Conservation (phyloP, 2,797 vertebrate genomes). For the Perodicticus potto region DNA sequence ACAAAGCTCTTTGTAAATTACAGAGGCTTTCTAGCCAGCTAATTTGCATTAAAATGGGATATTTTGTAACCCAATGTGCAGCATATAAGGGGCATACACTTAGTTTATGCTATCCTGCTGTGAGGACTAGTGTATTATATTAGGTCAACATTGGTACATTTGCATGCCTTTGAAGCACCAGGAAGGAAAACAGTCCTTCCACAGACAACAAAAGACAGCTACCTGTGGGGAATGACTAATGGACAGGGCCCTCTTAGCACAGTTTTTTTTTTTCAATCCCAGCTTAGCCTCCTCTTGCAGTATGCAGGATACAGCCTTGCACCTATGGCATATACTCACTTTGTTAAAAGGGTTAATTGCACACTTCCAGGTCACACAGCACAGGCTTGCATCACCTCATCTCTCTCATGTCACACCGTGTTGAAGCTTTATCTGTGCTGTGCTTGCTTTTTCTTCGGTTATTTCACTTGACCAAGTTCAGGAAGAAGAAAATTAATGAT, state of each 20-base stretch:
- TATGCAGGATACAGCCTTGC: background rate
- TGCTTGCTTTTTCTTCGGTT: constrained; percentile 11
- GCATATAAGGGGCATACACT: background rate
- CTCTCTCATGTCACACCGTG: background rate
- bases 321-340: background rate
- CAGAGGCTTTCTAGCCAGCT: constrained; percentile 8
- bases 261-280: constrained; percentile 27
- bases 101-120: background rate
- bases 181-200: background rate
- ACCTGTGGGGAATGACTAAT: constrained; percentile 1
- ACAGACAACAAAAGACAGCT: background rate
- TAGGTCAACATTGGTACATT: background rate
- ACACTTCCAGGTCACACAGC: background rate
- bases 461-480: constrained; percentile 36
- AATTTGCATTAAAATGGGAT: constrained; percentile 37
- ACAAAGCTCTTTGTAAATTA: constrained; percentile 24
- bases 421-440: constrained; percentile 29
- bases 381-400: background rate
- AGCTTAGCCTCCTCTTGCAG: constrained; percentile 12
- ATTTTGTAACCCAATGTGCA: background rate
- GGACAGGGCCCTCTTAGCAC: background rate
- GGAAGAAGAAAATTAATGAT: constrained; percentile 54
- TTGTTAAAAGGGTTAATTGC: constrained; percentile 16
- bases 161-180: background rate
- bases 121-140: background rate